Conservation (phyloP, 2,113 vertebrate genomes). For the Bubo bubo region DNA sequence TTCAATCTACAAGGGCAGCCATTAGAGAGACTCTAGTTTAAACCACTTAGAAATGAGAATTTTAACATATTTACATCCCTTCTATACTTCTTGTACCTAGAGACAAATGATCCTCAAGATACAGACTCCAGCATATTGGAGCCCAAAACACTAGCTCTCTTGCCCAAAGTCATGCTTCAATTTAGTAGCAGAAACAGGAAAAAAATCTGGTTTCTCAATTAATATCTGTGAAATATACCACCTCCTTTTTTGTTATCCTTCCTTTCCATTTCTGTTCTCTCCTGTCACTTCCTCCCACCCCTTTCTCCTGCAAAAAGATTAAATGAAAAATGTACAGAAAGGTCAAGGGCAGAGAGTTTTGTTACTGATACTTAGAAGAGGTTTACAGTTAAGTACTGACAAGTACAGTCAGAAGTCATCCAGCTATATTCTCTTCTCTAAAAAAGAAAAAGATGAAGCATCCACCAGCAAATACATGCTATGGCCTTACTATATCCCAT, state of each 20-base stretch:
- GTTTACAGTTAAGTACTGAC: background rate
- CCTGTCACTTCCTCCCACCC: background rate
- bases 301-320: background rate
- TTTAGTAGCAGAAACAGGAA: background rate
- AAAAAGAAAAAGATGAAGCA: background rate
- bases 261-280: background rate
- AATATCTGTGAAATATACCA: background rate
- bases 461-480: background rate
- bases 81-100: background rate
- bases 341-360: background rate
- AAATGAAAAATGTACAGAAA: background rate
- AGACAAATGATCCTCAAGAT: background rate
- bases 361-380: background rate
- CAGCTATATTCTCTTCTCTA: background rate
- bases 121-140: background rate
- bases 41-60: background rate
- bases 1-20: background rate
- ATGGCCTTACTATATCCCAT: background rate
- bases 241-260: background rate
- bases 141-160: background rate
- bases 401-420: background rate
- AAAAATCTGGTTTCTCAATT: background rate
- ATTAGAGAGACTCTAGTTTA: background rate
- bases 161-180: background rate
- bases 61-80: background rate